phyloP scores from a whole-genome alignment of 2,797 vertebrate genomes.

The Carduelis carduelis region DNA sequence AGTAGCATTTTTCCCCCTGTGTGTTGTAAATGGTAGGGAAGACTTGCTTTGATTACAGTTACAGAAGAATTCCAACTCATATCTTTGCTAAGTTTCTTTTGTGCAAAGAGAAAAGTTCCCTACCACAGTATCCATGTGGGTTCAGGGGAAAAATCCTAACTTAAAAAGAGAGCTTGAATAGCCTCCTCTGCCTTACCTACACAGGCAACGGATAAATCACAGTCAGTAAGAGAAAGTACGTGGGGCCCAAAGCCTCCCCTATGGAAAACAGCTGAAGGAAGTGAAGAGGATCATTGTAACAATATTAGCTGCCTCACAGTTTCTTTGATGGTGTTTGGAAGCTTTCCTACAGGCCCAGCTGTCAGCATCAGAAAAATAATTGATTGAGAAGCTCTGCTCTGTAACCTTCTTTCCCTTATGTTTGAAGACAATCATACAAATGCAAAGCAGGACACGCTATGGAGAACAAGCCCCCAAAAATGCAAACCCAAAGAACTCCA shows the following conservation, averaged over 20 bases:
- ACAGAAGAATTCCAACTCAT: neutral
- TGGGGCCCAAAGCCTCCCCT: neutral
- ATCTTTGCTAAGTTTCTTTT: neutral
- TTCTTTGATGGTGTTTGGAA: conserved; percentile 14
- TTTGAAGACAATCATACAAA: neutral
- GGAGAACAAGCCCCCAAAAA: neutral
- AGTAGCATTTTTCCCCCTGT: neutral
- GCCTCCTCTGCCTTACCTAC: neutral
- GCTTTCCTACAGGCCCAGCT: neutral
- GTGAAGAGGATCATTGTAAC: neutral
- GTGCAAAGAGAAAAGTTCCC: neutral
- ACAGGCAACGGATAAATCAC: neutral
- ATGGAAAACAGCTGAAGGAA: neutral
- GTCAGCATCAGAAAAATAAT: neutral
- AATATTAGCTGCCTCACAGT: neutral
- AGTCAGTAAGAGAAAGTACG: neutral
- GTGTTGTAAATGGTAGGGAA: neutral
- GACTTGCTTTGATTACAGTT: neutral
- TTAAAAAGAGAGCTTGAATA: neutral
- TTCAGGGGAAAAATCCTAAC: neutral
- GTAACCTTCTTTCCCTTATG: neutral
- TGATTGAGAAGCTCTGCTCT: neutral
- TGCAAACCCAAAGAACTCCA: neutral
- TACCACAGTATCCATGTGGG: neutral
- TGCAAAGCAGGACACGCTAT: neutral